These are phyloP conservation scores for Euzophera pinguis DNA, from an alignment of 2,888 invertebrate genomes.

Conservation along the genomic window DNA sequence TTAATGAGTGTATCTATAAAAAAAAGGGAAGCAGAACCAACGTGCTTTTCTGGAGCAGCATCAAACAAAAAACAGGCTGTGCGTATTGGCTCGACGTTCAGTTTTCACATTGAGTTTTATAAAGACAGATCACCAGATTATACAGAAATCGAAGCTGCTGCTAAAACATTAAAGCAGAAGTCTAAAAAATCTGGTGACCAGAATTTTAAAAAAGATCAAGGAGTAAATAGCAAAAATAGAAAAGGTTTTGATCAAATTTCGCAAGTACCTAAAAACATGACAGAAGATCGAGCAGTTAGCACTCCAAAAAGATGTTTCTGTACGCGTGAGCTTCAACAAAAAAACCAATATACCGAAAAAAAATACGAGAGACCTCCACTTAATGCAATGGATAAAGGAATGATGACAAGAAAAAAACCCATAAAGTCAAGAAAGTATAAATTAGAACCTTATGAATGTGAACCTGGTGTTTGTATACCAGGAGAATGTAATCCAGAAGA, in stretches of 20 bases:
- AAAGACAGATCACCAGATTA: constrained; percentile 24
- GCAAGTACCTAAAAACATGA: constrained; percentile 17
- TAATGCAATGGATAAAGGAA: constrained; percentile 3
- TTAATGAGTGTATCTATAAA: background rate
- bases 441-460: constrained; percentile 25
- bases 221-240: background rate
- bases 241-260: constrained; percentile 15
- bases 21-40: background rate
- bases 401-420: constrained; percentile 9
- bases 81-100: constrained; percentile 33
- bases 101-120: constrained; percentile 38
- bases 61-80: constrained; percentile 24
- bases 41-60: background rate
- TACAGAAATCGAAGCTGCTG: constrained; percentile 18
- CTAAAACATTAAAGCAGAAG: constrained; percentile 12
- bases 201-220: background rate
- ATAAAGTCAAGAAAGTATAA: background rate
- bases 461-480: constrained; percentile 20
- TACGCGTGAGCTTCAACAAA: constrained; percentile 33
- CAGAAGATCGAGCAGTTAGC: constrained; percentile 13
- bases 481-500: constrained; percentile 22
- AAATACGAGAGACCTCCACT: constrained; percentile 3
- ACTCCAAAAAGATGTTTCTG: constrained; percentile 36
- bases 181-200: constrained; percentile 8
- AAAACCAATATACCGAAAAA: constrained; percentile 11